phyloP scores from a whole-genome alignment of 2,888 invertebrate genomes.

The Ormyrus rosae region DNA sequence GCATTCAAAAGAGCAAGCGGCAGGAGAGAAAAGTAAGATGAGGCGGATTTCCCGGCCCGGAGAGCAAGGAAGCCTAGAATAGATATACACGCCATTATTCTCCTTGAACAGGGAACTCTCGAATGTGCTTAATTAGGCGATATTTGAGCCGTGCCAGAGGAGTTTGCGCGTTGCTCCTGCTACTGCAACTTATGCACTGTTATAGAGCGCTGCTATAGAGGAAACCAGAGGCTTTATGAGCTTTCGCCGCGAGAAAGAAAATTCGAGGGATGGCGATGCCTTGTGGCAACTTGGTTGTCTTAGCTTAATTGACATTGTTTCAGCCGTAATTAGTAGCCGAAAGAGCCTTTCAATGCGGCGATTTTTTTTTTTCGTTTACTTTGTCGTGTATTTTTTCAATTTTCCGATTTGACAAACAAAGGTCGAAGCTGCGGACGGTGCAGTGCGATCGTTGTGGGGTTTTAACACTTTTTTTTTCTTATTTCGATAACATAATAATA shows the following conservation, averaged over 20 bases:
- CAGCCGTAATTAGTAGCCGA: constrained; percentile 26
- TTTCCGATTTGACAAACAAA: not conserved
- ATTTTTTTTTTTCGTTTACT: constrained; percentile 12
- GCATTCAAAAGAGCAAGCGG: constrained; percentile 8
- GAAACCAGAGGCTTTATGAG: constrained; percentile 17
- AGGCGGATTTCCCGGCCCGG: not conserved
- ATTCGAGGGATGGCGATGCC: constrained; percentile 1
- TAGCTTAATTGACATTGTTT: constrained; percentile 42
- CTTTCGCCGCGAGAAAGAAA: constrained; percentile 49
- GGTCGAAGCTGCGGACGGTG: not conserved
- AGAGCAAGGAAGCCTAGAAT: not conserved
- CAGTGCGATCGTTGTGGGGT: not conserved
- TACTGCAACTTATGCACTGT: constrained; percentile 22
- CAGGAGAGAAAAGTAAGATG: not conserved
- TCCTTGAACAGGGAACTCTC: constrained; percentile 63
- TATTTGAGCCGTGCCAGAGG: constrained; percentile 65
- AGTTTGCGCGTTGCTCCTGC: constrained; percentile 56
- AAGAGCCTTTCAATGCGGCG: not conserved
- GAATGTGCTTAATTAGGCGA: constrained; percentile 72
- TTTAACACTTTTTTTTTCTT: too few relatives aligned
- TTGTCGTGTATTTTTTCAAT: not conserved
- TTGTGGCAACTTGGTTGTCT: constrained; percentile 11
- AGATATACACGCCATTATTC: constrained; percentile 61
- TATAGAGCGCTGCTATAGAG: not conserved
- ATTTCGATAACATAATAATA: too few relatives aligned